These are phyloP conservation scores for Ernsta delagoae DNA, from an alignment of 2,888 invertebrate genomes.

Conservation along the genomic window DNA sequence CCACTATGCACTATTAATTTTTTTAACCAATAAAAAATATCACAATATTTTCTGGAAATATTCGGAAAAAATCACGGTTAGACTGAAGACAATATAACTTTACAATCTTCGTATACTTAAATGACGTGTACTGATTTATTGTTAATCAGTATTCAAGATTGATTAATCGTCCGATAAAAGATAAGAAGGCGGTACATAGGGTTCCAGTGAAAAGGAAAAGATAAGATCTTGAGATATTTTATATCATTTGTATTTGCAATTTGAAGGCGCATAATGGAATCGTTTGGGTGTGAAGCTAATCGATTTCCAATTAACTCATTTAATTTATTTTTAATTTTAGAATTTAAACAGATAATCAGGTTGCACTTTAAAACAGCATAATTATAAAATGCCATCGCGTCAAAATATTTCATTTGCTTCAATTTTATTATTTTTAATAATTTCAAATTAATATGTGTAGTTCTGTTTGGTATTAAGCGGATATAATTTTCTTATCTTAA, in stretches of 20 bases:
- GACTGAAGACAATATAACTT: conserved; percentile 15
- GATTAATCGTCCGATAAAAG: conserved; percentile 32
- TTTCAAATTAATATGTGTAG: too few relatives aligned
- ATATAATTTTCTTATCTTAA: too few relatives aligned
- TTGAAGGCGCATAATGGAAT: not conserved
- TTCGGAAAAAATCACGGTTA: conserved; percentile 12
- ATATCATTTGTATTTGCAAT: not conserved
- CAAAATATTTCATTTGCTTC: too few relatives aligned
- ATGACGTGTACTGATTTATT: conserved; percentile 24
- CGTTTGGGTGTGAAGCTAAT: not conserved
- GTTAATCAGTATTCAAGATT: conserved; percentile 19
- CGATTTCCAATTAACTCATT: not conserved
- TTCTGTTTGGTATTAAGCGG: too few relatives aligned
- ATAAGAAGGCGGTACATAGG: conserved; percentile 8
- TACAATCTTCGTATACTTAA: conserved; percentile 9
- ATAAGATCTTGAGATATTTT: conserved; percentile 16
- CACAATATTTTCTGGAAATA: too few relatives aligned
- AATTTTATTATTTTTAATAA: too few relatives aligned
- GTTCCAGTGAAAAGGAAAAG: conserved; percentile 7
- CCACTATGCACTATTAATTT: too few relatives aligned
- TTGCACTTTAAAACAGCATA: too few relatives aligned
- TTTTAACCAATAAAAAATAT: too few relatives aligned
- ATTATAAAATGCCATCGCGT: too few relatives aligned
- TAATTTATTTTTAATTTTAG: not conserved
- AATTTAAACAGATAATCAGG: too few relatives aligned